phyloP scores from a whole-genome alignment of 1,140 invertebrate genomes.

The Liolophura sinensis region DNA sequence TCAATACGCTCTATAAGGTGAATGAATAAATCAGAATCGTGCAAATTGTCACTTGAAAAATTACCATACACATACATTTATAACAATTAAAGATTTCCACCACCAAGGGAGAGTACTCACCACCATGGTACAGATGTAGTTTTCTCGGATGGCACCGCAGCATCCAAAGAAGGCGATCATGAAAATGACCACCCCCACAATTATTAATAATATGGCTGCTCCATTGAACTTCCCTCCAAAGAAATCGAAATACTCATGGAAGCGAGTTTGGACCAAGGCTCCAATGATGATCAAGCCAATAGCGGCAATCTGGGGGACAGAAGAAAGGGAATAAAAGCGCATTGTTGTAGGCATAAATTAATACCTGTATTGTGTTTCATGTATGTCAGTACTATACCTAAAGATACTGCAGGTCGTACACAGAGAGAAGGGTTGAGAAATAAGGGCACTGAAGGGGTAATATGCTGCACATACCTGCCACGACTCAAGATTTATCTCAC shows the following conservation, averaged over 20 bases:
- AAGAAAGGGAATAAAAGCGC: conserved; percentile 10
- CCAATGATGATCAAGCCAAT: conserved; percentile 52
- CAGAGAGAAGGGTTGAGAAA: background rate
- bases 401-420: background rate
- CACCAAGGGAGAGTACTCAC: conserved; percentile 37
- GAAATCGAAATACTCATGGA: conserved; percentile 49
- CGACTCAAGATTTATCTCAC: too few relatives aligned
- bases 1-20: too few relatives aligned
- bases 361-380: background rate
- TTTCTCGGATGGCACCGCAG: conserved; percentile 55
- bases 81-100: background rate
- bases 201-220: conserved; percentile 52
- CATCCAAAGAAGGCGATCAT: conserved; percentile 57
- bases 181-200: conserved; percentile 56
- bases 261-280: conserved; percentile 48
- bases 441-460: background rate
- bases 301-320: conserved; percentile 48
- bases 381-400: background rate
- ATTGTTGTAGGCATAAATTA: background rate
- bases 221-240: conserved; percentile 44
- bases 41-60: too few relatives aligned
- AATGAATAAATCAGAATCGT: too few relatives aligned
- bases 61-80: conserved; percentile 1
- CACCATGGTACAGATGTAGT: conserved; percentile 53
- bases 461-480: background rate